phyloP scores from a whole-genome alignment of 2,797 vertebrate genomes.

The Tachyglossus aculeatus region DNA sequence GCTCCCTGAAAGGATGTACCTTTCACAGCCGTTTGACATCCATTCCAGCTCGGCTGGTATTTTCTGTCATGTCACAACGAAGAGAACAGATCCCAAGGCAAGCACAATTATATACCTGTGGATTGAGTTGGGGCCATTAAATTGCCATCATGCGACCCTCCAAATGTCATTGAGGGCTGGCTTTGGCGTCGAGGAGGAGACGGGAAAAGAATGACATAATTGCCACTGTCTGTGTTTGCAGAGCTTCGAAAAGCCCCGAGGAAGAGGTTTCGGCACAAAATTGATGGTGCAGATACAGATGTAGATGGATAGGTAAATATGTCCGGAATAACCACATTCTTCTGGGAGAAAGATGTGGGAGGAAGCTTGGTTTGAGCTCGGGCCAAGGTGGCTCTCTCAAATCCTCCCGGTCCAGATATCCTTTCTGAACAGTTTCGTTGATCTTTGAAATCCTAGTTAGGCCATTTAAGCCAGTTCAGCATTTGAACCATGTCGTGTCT shows the following conservation, averaged over 20 bases:
- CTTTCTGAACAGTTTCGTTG: not conserved
- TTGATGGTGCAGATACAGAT: not conserved
- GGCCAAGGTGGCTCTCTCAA: not conserved
- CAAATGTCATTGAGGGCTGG: slow-evolving; percentile 40
- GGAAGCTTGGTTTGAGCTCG: not conserved
- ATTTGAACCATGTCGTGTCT: not conserved
- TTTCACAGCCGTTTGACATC: slow-evolving; percentile 14
- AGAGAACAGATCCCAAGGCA: slow-evolving; percentile 53
- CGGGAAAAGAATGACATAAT: slow-evolving; percentile 32
- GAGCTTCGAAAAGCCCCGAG: slow-evolving; percentile 37
- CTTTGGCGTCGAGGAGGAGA: slow-evolving; percentile 51
- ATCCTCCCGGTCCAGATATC: not conserved
- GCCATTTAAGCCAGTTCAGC: not conserved
- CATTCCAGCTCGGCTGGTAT: slow-evolving; percentile 41
- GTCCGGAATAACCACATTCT: not conserved
- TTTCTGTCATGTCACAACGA: slow-evolving; percentile 51
- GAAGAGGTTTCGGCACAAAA: slow-evolving; percentile 27
- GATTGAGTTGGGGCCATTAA: slow-evolving; percentile 55
- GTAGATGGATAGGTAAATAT: not conserved
- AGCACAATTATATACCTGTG: slow-evolving; percentile 48
- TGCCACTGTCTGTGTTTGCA: slow-evolving; percentile 15
- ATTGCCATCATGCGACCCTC: slow-evolving; percentile 44
- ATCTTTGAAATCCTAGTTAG: not conserved
- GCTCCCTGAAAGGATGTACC: slow-evolving; percentile 8
- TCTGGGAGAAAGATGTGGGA: not conserved